Percentiles rank a stretch among this genome's conserved stretches.
Evolutionary conservation across 2,888 invertebrate species (phyloP).

Genomic region (Eristalis intricaria): DNA sequence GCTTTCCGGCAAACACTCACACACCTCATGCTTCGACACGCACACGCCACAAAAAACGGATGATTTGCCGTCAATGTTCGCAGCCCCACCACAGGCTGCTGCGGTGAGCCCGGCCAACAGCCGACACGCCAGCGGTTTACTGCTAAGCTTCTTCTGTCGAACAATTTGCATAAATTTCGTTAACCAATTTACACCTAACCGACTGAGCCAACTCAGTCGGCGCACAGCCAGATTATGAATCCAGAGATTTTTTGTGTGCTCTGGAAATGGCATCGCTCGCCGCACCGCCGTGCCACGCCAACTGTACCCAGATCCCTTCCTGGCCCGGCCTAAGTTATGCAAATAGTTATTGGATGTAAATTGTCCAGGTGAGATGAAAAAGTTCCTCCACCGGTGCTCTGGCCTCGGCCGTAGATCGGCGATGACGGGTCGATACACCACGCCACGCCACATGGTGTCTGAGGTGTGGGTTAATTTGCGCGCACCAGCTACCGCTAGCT

Average conservation of each 20-base stretch:
- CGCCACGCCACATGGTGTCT: slow-evolving; percentile 50
- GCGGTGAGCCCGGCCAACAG: slow-evolving; percentile 5
- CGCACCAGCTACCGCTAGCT: slow-evolving; percentile 65
- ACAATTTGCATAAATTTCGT: slow-evolving; percentile 72
- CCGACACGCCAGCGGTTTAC: slow-evolving; percentile 40
- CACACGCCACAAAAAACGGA: slow-evolving; percentile 15
- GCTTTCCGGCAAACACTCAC: slow-evolving; percentile 41
- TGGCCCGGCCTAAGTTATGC: slow-evolving; percentile 61
- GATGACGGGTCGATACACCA: slow-evolving; percentile 51
- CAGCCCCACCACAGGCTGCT: slow-evolving; percentile 16
- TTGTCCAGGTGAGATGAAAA: slow-evolving; percentile 64
- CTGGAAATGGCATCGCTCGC: slow-evolving; percentile 36
- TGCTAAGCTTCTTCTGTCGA: slow-evolving; percentile 43
- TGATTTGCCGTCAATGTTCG: slow-evolving; percentile 58
- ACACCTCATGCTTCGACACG: slow-evolving; percentile 5
- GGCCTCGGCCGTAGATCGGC: not conserved
- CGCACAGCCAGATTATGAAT: slow-evolving; percentile 54
- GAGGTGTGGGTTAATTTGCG: slow-evolving; percentile 68
- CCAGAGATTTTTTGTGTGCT: not conserved
- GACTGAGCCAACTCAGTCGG: slow-evolving; percentile 13
- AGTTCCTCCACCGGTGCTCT: slow-evolving; percentile 15
- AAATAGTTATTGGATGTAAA: slow-evolving; percentile 71
- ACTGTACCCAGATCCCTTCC: slow-evolving; percentile 43
- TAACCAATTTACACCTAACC: slow-evolving; percentile 69
- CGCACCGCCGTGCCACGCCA: not conserved